Percentiles rank a stretch among this genome's conserved stretches.
Conservation (phyloP, 2,797 vertebrate genomes). For the Catharus ustulatus region DNA sequence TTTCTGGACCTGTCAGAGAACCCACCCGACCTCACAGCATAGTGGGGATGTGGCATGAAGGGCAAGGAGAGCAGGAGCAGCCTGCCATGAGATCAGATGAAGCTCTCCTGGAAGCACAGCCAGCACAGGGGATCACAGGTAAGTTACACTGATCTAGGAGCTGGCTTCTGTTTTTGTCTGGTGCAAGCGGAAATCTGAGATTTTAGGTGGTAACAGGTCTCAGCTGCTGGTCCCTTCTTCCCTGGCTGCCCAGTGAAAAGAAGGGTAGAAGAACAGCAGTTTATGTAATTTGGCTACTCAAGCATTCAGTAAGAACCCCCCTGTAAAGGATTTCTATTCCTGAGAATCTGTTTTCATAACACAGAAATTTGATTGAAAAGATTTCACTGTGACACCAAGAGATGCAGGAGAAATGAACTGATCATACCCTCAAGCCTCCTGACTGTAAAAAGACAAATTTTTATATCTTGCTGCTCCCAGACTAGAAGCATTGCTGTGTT, state of each 20-base stretch:
- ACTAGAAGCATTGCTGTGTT: not conserved
- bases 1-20: not conserved
- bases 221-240: not conserved
- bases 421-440: not conserved
- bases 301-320: not conserved
- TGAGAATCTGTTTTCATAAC: not conserved
- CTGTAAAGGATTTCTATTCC: not conserved
- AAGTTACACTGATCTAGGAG: not conserved
- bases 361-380: not conserved
- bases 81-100: not conserved
- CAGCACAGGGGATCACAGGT: not conserved
- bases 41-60: not conserved
- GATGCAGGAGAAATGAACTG: not conserved
- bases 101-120: not conserved
- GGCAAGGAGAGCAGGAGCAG: not conserved
- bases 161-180: not conserved
- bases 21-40: accelerated
- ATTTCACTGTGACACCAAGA: not conserved
- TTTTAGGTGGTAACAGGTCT: not conserved
- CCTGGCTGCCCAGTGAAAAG: not conserved
- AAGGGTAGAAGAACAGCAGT: not conserved
- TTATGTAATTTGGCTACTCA: not conserved
- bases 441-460: not conserved
- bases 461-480: not conserved
- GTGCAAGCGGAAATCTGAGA: not conserved